Percentiles rank a stretch among this genome's conserved stretches.
Conservation (phyloP, 64 coral and sea anemone species). For the Platygyra sinensis region DNA sequence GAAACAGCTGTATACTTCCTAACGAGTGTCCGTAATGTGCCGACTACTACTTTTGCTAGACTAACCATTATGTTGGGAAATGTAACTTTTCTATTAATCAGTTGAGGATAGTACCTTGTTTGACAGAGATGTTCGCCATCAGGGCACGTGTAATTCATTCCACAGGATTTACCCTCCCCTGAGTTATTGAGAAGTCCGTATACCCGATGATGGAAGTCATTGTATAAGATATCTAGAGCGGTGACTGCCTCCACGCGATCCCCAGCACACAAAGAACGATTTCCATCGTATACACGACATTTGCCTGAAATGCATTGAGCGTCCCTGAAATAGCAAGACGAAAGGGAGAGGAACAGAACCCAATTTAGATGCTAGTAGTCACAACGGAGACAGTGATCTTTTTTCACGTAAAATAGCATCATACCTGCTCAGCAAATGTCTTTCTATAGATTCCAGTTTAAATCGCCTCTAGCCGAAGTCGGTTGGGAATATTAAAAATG, state of each 20-base stretch:
- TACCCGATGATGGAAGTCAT: constrained; percentile 88
- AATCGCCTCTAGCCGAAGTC: too few species aligned
- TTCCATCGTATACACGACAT: constrained; percentile 65
- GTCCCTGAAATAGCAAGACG: constrained; percentile 29
- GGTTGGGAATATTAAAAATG: too few species aligned
- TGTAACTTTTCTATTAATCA: too few species aligned
- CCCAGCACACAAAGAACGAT: constrained; percentile 68
- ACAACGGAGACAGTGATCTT: neutral
- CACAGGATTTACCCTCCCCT: constrained; percentile 78
- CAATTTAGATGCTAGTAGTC: neutral
- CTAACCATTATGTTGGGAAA: too few species aligned
- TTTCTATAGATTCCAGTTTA: too few species aligned
- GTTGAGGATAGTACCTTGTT: constrained; percentile 45
- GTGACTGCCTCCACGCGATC: constrained; percentile 96
- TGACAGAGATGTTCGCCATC: constrained; percentile 90
- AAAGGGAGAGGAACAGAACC: neutral
- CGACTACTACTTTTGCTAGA: too few species aligned
- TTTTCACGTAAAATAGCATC: too few species aligned
- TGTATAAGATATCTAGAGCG: constrained; percentile 92
- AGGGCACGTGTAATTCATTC: constrained; percentile 84
- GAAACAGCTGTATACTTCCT: too few species aligned
- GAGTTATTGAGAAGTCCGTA: constrained; percentile 73
- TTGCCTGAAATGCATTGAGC: constrained; percentile 88
- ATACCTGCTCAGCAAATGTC: too few species aligned
- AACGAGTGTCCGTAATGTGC: too few species aligned